Conservation (phyloP, 2,888 invertebrate species). For the Danaus chrysippus region DNA sequence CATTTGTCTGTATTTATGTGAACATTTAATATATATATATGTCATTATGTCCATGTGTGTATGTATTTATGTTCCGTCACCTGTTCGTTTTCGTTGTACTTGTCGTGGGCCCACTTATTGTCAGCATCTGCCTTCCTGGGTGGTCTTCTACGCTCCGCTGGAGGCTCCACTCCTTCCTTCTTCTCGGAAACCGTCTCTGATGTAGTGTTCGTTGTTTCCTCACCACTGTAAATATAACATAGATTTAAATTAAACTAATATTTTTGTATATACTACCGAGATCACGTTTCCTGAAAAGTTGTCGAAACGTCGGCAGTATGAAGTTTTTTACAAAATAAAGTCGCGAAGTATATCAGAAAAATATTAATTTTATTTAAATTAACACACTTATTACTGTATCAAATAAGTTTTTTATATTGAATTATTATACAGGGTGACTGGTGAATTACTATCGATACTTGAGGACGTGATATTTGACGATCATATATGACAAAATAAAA, state of each 20-base stretch:
- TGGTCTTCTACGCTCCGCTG: slow-evolving; percentile 57
- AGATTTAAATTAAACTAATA: no score
- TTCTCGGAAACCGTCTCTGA: slow-evolving; percentile 54
- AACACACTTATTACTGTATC: not conserved
- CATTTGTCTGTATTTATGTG: not conserved
- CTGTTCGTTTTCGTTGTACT: slow-evolving; percentile 86
- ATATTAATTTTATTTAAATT: no score
- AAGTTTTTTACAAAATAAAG: no score
- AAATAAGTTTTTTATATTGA: no score
- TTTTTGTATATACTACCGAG: no score
- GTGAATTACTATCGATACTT: no score
- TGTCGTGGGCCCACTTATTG: slow-evolving; percentile 92
- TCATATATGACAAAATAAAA: no score
- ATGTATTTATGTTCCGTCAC: slow-evolving; percentile 36
- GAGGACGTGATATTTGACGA: no score
- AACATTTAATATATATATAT: not conserved
- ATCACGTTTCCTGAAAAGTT: no score
- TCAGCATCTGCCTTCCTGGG: slow-evolving; percentile 80
- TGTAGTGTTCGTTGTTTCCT: slow-evolving; percentile 54
- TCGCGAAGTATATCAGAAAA: no score
- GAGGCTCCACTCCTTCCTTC: slow-evolving; percentile 58
- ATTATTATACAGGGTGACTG: no score
- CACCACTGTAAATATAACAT: slow-evolving; percentile 45
- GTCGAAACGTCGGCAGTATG: no score
- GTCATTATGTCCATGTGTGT: not conserved